Evolutionary conservation across 2,113 vertebrate species (phyloP), one percentile per base, ranked within the genome.

Genomic region (Ginglymostoma cirratum): DNA sequence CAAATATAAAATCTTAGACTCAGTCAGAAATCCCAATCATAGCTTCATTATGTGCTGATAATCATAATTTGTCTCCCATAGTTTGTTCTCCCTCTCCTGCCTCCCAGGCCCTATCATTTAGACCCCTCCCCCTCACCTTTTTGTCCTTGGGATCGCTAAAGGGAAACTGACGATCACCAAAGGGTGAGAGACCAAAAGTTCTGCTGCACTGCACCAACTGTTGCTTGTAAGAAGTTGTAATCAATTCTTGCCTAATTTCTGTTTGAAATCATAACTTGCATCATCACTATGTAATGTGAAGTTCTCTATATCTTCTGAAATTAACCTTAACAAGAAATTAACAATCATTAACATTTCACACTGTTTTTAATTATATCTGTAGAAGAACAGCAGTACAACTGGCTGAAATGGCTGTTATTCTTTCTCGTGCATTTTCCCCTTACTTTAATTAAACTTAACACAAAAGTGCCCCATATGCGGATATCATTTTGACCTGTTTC

Each of bases 401-500:
- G 48, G 85, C 3, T 52, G 83, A 87, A 87, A 92, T 65, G 14
- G 30, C 27, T 38, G 38, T 92, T 19, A 92, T 66, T 17, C 7
- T 34, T 65, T 61, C 5, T 55, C 2, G 1, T 15, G 19, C 1
- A 24, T 66, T 66, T 65, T 92, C n/a, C 34, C 17, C 34, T n/a
- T n/a, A 66, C 21, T 93, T 65, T 66, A 61, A 66, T 93, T 93
- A 93, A 93, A 66, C 66, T 67, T 21, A 93, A 93, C 65, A 92
- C 55, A 93, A 83, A 42, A 42, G 19, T 12, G 80, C 5, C 6
- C 38, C 8, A 48, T 48, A 15, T 42, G 66, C 48, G 27, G 1
- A 24, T 52, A 30, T 45, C 67, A 2, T 30, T 45, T 70, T 70
- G 38, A 45, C 66, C 66, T 94, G 34, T 95, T 72, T 34, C 67